Conservation (phyloP, 2,888 invertebrate species). For the Xestia rhomboidea region DNA sequence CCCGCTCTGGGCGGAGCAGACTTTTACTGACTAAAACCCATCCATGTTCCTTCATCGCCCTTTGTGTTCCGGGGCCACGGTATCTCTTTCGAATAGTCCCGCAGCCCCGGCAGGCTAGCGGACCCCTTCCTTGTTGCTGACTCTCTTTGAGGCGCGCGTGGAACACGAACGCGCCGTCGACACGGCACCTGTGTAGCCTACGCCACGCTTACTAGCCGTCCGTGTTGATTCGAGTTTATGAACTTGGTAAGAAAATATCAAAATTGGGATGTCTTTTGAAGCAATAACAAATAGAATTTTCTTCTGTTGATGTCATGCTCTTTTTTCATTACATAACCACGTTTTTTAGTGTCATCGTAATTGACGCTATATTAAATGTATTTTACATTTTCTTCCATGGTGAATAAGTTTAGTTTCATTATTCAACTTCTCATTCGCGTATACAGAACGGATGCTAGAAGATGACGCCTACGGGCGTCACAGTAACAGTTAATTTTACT, state of each 20-base stretch:
- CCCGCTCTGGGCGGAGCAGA: too few species aligned
- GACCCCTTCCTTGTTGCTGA: too few species aligned
- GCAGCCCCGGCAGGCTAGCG: too few species aligned
- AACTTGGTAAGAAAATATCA: neutral
- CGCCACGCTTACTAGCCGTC: neutral
- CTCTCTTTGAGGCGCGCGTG: too few species aligned
- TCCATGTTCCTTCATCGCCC: too few species aligned
- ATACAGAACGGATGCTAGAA: neutral
- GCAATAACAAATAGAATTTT: neutral
- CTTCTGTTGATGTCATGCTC: neutral
- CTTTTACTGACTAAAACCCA: too few species aligned
- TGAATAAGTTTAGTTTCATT: neutral
- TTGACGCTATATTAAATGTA: neutral
- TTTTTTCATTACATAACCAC: neutral
- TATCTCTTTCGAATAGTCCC: too few species aligned
- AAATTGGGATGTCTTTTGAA: neutral
- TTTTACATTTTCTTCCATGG: neutral
- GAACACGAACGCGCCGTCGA: too few species aligned
- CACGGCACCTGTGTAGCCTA: neutral
- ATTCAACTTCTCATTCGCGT: neutral
- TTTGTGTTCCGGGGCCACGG: too few species aligned
- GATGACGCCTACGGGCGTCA: neutral
- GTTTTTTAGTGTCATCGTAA: neutral
- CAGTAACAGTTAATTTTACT: conserved; percentile 34
- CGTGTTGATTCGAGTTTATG: neutral